Evolutionary conservation across 2,797 vertebrate genomes (phyloP).

Genomic region (Artibeus jamaicensis): DNA sequence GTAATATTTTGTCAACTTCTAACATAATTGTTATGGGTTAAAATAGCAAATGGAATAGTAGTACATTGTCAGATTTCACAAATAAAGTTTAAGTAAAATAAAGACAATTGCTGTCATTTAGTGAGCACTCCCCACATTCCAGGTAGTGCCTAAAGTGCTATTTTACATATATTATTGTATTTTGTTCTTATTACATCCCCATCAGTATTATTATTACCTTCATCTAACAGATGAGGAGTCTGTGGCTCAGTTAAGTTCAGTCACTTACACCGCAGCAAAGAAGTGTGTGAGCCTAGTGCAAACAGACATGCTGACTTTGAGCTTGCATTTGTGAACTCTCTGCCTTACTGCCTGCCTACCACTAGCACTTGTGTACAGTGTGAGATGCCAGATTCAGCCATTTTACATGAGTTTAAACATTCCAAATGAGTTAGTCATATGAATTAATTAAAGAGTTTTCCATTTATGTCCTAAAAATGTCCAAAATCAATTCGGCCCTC

Average conservation of each 20-base stretch:
- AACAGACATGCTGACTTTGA: background rate
- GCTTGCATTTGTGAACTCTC: background rate
- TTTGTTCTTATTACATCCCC: background rate
- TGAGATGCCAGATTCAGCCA: background rate
- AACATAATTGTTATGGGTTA: slow-evolving; percentile 14
- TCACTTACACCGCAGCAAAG: background rate
- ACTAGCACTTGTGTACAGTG: background rate
- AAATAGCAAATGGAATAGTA: background rate
- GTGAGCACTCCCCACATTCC: background rate
- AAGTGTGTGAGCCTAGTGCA: background rate
- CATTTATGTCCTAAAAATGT: background rate
- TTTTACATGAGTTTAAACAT: background rate
- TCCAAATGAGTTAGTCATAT: background rate
- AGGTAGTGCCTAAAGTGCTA: background rate
- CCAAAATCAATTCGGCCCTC: background rate
- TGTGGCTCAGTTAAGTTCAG: background rate
- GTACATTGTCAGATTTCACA: background rate
- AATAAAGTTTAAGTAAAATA: slow-evolving; percentile 18
- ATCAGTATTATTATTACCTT: background rate
- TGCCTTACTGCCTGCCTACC: background rate
- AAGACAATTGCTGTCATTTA: background rate
- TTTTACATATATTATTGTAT: background rate
- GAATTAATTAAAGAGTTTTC: background rate
- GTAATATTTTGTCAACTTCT: background rate
- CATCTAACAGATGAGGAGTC: background rate